Conservation (phyloP, 2,797 vertebrate species). For the Eupleurogrammus muticus region DNA sequence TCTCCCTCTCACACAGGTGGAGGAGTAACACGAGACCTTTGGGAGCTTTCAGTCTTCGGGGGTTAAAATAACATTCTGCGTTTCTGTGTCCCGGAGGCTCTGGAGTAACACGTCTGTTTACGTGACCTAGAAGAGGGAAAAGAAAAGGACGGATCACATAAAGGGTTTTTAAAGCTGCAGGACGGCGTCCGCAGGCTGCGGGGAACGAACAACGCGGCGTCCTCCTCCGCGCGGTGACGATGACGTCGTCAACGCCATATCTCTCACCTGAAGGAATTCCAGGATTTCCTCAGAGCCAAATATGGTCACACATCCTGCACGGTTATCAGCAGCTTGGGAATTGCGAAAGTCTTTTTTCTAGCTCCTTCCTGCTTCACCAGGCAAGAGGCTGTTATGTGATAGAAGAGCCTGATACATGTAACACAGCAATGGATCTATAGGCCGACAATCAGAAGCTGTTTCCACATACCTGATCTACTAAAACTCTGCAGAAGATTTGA, state of each 20-base stretch:
- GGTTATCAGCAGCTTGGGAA: conserved; percentile 26
- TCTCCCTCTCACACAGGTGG: conserved; percentile 22
- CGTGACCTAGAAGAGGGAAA: neutral
- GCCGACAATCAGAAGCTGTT: neutral
- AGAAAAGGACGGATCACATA: neutral
- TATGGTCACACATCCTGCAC: conserved; percentile 74
- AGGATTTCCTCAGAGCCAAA: conserved; percentile 81
- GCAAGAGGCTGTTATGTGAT: neutral
- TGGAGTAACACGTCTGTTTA: neutral
- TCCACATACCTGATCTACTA: no score
- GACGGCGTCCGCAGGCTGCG: conserved; percentile 25
- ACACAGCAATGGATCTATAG: no score
- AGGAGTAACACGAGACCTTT: conserved; percentile 45
- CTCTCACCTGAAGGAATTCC: conserved; percentile 75
- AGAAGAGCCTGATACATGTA: neutral
- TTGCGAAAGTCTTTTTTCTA: conserved; percentile 61
- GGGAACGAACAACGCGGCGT: conserved; percentile 23
- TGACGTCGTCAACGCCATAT: conserved; percentile 61
- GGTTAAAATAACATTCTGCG: conserved; percentile 29
- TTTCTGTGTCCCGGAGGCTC: neutral
- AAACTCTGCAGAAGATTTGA: no score
- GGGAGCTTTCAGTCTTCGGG: conserved; percentile 32
- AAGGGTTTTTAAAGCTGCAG: neutral
- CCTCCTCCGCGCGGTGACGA: conserved; percentile 36
- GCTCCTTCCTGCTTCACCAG: neutral